Evolutionary conservation across 64 coral and sea anemone species (phyloP), one percentile per base, ranked within the genome.

Genomic region (Porites australiensis): DNA sequence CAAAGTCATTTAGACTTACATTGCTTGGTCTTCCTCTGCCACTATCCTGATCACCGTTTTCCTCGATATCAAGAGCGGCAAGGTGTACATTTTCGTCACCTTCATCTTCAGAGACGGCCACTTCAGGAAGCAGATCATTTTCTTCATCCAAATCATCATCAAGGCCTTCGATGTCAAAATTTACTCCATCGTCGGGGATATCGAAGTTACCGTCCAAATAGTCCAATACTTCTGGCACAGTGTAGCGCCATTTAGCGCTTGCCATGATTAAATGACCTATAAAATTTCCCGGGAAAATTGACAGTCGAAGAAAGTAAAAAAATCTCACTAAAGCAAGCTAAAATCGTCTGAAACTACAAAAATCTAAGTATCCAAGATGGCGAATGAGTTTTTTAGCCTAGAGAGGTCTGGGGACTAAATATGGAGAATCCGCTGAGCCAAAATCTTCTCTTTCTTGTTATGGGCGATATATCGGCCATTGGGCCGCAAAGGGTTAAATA

Each of bases 131-230:
- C 68, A 70, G 44, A 70, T 67, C 15, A 71, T 70, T 49, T 69
- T 46, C 58, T 61, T 86, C 82, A 14, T 27, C 62, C 44, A 65
- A 49, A 67, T 87, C 64, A 0, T 43, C 59, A 70, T 77, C 75
- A 13, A 48, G 46, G 3, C 52, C 75, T 77, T 77, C 75, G 52
- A 87, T 70, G 68, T 87, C 83, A 43, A 44, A 87, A 66, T 71
- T 52, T 72, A 37, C 62, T 70, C 83, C 83, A 87, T 87, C 45
- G 65, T 48, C 22, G 20, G 83, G 83, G 51, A 87, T 87, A 66
- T 66, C 67, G 59, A 44, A 86, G 63, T 86, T 86, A 22, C 69
- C 82, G 21, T 86, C 82, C 14, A 86, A 68, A 86, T 77, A 77
- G 18, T 77, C 46, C 52, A 77, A 44, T 77, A 77, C 53, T 77